Conservation (phyloP, 64 coral and sea anemone species). For the Porites australiensis region DNA sequence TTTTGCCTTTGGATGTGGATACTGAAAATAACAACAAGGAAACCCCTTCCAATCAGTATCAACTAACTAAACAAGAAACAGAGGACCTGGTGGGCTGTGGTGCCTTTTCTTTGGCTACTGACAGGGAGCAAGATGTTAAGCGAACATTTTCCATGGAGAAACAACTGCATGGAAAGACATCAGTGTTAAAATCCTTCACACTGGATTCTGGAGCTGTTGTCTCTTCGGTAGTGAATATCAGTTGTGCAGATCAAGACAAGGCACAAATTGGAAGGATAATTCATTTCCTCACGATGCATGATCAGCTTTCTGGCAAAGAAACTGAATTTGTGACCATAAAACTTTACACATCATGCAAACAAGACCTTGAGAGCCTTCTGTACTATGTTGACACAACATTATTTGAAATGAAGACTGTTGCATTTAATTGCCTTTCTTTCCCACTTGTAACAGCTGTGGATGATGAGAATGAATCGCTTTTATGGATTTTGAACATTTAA, state of each 20-base stretch:
- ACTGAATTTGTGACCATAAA: background rate
- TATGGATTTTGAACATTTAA: background rate
- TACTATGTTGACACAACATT: background rate
- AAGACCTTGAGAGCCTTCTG: slow-evolving; percentile 2
- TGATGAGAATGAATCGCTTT: background rate
- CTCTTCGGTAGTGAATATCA: background rate
- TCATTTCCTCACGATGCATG: background rate
- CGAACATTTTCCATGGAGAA: slow-evolving; percentile 5
- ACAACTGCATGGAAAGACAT: slow-evolving; percentile 3
- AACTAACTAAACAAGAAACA: background rate
- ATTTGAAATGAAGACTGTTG: background rate
- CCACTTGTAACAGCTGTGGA: background rate
- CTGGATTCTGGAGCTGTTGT: slow-evolving; percentile 13
- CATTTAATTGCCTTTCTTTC: background rate
- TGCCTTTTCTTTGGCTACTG: background rate
- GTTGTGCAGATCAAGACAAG: background rate
- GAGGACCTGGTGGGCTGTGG: background rate
- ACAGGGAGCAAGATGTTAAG: background rate
- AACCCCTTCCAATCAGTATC: background rate
- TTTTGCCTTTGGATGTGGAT: background rate
- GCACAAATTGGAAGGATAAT: slow-evolving; percentile 4
- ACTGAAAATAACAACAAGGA: background rate
- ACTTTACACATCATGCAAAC: background rate
- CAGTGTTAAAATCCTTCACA: background rate
- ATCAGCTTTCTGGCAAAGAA: slow-evolving; percentile 7